Conservation (phyloP, 23 tunicate genomes). For the Diplosoma virens region DNA sequence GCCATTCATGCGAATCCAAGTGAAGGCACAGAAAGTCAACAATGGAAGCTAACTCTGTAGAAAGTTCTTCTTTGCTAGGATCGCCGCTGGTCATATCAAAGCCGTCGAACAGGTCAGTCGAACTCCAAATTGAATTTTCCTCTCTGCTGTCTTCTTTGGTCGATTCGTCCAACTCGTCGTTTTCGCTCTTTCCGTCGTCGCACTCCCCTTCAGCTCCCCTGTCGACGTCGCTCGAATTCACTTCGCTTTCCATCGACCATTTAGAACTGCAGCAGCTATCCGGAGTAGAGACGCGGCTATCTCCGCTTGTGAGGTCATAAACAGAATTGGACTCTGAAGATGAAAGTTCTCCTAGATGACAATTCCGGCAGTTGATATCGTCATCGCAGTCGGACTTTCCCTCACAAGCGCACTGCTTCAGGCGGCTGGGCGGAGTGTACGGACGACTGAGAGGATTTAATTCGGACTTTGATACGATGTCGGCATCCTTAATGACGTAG, state of each 20-base stretch:
- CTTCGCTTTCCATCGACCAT: not conserved
- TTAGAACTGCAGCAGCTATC: not conserved
- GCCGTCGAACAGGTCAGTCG: not conserved
- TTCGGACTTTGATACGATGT: not conserved
- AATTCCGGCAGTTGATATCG: not conserved
- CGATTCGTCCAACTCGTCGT: not conserved
- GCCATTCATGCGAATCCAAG: conserved; percentile 55
- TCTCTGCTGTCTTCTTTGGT: not conserved
- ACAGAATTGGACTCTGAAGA: conserved; percentile 4
- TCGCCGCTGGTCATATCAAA: not conserved
- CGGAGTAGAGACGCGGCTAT: conserved; percentile 12
- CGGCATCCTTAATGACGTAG: not conserved
- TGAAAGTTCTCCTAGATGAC: too few relatives aligned
- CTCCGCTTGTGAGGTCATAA: conserved; percentile 13
- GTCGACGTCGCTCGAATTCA: conserved; percentile 33
- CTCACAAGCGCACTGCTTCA: conserved; percentile 13
- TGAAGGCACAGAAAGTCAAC: conserved; percentile 42
- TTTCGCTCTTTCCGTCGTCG: conserved; percentile 10
- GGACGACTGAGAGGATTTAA: conserved; percentile 59
- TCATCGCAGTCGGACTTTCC: not conserved
- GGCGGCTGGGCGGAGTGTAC: conserved; percentile 39
- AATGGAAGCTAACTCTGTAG: not conserved
- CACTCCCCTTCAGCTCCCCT: conserved; percentile 57
- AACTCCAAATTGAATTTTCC: not conserved
- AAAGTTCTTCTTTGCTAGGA: not conserved